Evolutionary conservation across 2,888 invertebrate genomes (phyloP), one percentile per base, ranked within the genome.

Genomic region (Corbicula japonica): DNA sequence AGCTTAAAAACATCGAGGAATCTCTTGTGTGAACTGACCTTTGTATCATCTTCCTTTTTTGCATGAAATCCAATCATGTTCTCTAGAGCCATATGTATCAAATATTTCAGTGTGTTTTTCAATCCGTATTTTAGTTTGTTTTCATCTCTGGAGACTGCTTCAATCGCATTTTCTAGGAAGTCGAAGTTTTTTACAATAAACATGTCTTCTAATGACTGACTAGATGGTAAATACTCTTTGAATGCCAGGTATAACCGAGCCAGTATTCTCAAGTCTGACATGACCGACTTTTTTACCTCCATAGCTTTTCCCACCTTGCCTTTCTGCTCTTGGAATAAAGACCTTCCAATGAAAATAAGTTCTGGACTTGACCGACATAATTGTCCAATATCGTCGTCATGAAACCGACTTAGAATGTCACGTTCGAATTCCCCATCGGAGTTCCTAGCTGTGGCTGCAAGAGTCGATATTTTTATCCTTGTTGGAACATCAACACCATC

Each of bases 71-170:
- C 71, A 28, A 32, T 52, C 28, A 68, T 10, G 23, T 38, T 68
- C 32, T 28, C 44, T 23, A 18, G n/a, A 0, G 54, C 34, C 2
- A 18, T 52, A 12, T 66, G 18, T 5, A 69, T 12, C 10, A 69
- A 58, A 30, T 56, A 69, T n/a, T 56, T n/a, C 8, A 69, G 18
- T 41, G 54, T 12, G 23, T 56, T 41, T 28, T 69, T 69, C 5
- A 46, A 28, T 3, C 69, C 69, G 30, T 69, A 32, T 26, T 69
- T 69, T 8, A 69, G 44, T 41, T 41, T 54, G 18, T 44, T 28
- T 2, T 46, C 46, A 28, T 69, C 58, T 0, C n/a, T 58, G 10
- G 44, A 56, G 28, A 69, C 28, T 1, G 5, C n/a, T 46, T 69
- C 58, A 34, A 65, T 65, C 4, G 65, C 65, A 15, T 50, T 30